These are phyloP conservation scores for Xenopus tropicalis DNA, from an alignment of 2,113 vertebrate genomes.

Conservation along the genomic window DNA sequence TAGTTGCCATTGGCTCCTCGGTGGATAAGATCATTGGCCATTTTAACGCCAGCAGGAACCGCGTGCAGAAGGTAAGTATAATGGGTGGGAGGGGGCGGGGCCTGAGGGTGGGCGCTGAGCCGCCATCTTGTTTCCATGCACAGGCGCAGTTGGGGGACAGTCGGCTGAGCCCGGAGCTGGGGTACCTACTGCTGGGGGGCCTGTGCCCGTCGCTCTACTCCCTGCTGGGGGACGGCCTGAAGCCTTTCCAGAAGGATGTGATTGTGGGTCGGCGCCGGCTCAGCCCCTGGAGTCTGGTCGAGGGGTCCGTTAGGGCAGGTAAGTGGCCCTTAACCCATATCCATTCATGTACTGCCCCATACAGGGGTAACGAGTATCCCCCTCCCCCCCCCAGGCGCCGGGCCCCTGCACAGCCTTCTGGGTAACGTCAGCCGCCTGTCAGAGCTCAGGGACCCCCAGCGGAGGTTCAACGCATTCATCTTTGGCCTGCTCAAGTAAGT, in stretches of 20 bases:
- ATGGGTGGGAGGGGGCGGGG: no score
- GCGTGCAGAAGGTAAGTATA: slow-evolving; percentile 87
- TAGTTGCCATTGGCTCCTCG: slow-evolving; percentile 76
- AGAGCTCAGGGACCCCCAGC: slow-evolving; percentile 76
- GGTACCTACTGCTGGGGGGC: slow-evolving; percentile 83
- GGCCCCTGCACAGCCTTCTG: slow-evolving; percentile 73
- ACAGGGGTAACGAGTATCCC: not conserved
- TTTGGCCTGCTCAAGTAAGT: slow-evolving; percentile 91
- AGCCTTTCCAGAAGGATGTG: slow-evolving; percentile 90
- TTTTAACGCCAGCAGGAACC: slow-evolving; percentile 81
- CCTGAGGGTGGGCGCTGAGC: not conserved
- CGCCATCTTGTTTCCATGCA: no score
- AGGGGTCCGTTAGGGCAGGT: slow-evolving; percentile 85
- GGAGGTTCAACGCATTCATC: slow-evolving; percentile 90
- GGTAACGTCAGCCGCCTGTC: slow-evolving; percentile 73
- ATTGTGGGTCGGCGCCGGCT: slow-evolving; percentile 86
- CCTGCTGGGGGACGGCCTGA: slow-evolving; percentile 84
- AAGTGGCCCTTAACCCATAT: not conserved
- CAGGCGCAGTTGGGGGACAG: slow-evolving; percentile 93
- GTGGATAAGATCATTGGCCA: slow-evolving; percentile 89
- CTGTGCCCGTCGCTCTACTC: slow-evolving; percentile 84
- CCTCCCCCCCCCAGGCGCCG: slow-evolving; percentile 61
- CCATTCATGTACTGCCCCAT: not conserved
- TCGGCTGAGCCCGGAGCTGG: slow-evolving; percentile 83
- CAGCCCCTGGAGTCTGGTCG: slow-evolving; percentile 87